Evolutionary conservation across 2,797 vertebrate genomes (phyloP), one percentile per base, ranked within the genome.

Genomic region (Neosilurus hyrtlii): DNA sequence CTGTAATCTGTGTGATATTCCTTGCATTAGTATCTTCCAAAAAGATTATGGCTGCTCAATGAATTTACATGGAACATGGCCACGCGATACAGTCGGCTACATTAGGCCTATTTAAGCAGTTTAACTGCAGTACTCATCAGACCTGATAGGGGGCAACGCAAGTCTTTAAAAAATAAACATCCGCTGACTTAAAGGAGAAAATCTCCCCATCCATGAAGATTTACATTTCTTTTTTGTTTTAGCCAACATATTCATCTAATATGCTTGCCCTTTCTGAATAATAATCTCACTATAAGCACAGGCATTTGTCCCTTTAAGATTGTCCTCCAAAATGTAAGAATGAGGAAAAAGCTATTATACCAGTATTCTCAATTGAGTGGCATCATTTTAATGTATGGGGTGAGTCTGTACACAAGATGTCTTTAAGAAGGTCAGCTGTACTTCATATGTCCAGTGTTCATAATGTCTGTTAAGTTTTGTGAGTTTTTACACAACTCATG

Each of bases 141-240:
- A 93, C 92, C 88, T 91, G 87, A 90, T 90, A 87, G 94, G 91
- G 93, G 93, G 93, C 92, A 95, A 89, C 91, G 87, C 87, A 92
- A 88, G 89, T 91, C 93, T 91, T 86, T 90, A 84, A 82, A 88
- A 91, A 37, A 86, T 52, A 12, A 20, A 86, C 52, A 12, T 20
- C 1, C 0, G 20, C 35, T 54, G 65, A 56, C 80, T 80, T 57
- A 54, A 61, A 70, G 72, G 56, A 71, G 54, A 89, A 87, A 80
- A 88, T 90, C 87, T 92, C 78, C 92, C 87, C 16, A 56, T 92
- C 92, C 91, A 91, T 88, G 89, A 90, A 93, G 91, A 92, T 94
- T 93, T 91, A 88, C 90, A 91, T 90, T 90, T 90, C 24, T 61
- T 61, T 61, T 85, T 79, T 43, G 24, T 80, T 81, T 81, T 67